Percentiles rank a stretch among this genome's conserved stretches.
These are phyloP conservation scores for Enteromius mattozi DNA, from an alignment of 2,797 vertebrate species.

Conservation along the genomic window DNA sequence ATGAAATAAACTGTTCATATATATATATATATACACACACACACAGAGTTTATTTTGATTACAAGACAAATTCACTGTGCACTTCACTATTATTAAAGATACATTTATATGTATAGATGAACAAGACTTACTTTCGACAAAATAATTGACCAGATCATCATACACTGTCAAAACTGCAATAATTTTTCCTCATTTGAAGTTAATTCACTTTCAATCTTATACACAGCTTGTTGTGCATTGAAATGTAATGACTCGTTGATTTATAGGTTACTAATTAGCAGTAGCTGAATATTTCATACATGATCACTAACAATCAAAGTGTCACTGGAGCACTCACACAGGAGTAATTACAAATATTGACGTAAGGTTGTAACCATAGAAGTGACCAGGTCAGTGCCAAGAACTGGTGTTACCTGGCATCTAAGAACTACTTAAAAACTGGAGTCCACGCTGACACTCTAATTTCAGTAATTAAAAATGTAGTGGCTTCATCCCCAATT, in stretches of 20 bases:
- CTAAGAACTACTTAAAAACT: slow-evolving; percentile 48
- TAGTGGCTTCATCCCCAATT: slow-evolving; percentile 40
- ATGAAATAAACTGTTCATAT: not conserved
- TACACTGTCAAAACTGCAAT: not conserved
- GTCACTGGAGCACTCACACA: slow-evolving; percentile 36
- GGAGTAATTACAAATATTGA: slow-evolving; percentile 55
- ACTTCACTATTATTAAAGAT: too few species aligned
- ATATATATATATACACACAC: too few species aligned
- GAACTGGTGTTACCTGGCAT: slow-evolving; percentile 41
- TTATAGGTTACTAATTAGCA: slow-evolving; percentile 22
- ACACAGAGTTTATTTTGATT: too few species aligned
- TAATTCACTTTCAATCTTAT: slow-evolving; percentile 12
- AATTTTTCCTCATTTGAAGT: not conserved
- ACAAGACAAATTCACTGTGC: too few species aligned
- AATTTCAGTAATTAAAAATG: slow-evolving; percentile 58
- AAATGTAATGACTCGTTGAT: not conserved
- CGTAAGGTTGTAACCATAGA: slow-evolving; percentile 50
- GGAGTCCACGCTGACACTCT: slow-evolving; percentile 35
- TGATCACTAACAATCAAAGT: slow-evolving; percentile 27
- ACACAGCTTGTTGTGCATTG: not conserved
- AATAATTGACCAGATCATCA: not conserved
- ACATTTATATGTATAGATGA: too few species aligned
- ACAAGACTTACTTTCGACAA: not conserved
- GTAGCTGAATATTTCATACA: slow-evolving; percentile 17
- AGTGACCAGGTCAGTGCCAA: slow-evolving; percentile 42